Evolutionary conservation across 1,140 invertebrate genomes (phyloP), one percentile per base, ranked within the genome.

Genomic region (Drosophila auraria): DNA sequence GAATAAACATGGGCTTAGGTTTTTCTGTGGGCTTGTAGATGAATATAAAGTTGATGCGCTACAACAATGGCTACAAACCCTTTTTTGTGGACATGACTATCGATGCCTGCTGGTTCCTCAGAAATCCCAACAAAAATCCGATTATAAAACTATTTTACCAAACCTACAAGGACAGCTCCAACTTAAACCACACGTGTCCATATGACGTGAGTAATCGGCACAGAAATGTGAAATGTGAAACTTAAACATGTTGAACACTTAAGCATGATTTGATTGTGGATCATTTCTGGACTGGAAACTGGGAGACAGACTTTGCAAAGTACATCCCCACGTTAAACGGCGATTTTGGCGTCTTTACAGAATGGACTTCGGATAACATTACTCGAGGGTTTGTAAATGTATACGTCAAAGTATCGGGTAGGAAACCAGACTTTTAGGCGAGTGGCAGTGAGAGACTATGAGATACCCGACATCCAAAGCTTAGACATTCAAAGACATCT

Each of bases 261-360:
- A 38, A 90, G 86, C 68, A 90, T n/a, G 86, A 90, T 20, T 0
- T 90, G 3, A 53, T 80, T 12, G 6, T 90, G 2, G 62, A 90
- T 33, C 64, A 77, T 49, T 25, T 90, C 1, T 84, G 44, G 38
- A 80, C 78, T 23, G 87, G 75, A 8, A 54, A 70, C 27, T 49
- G 63, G 8, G 74, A 86, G 6, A 2, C 8, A 3, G 20, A 44
- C 1, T 23, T 84, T 12, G 3, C 2, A 5, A 73, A 74, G 14
- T 57, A 63, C 20, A 0, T 86, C 0, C 74, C 82, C 0, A 23
- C 62, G 7, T 38, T 77, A 0, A 65, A 63, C 30, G 82, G 82
- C 4, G 82, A 82, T 7, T 86, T 82, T 60, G 69, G 58, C 0
- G 0, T 86, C 1, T 60, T 27, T 15, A 11, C 23, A 0, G 65